Base-by-base conservation (phyloP, 2,888 invertebrate genomes). In the Lacanobia oleracea region DNA sequence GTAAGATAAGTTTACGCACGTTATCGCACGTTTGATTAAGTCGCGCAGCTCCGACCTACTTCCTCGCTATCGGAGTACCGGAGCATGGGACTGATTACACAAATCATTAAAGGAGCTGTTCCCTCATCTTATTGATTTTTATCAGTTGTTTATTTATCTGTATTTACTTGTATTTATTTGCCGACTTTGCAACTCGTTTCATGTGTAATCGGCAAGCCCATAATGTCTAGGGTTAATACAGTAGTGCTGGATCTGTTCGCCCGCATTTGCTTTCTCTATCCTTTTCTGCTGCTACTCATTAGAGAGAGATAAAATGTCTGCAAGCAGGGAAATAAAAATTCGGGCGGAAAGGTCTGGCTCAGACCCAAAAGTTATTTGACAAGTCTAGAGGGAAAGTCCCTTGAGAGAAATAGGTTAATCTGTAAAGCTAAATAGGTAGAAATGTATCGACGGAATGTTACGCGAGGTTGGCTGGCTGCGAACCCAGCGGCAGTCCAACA, bases 21-120 rank as follows among this genome's bases (percentile, higher is more conserved):
- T 73, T 83, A 85, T 85, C 83, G 73, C 64, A 51, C 67, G 33
- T 74, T 61, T 67, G 75, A 78, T 78, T 77, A 70, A 63, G 63
- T 64, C 78, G 72, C 78, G 72, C 72, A 10, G 65, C 48, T 21
- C 27, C 60, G 84, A 77, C 84, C 86, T 60, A 86, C 75, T 79
- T 84, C 45, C 57, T 12, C 45, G 16, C 33, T 57, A 57, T 57
- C 51, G 57, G 64, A 33, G 56, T 54, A 37, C 37, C 37, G 37
- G 5, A 33, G 56, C 70, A 77, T 77, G 77, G 69, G 54, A 62
- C 75, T 64, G 84, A 80, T 85, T 82, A 70, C 68, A 64, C 43
- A 62, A 73, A 71, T 70, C 82, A 77, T 75, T 72, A 72, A 67
- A 69, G 66, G 57, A 43, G 33, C 74, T 56, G 56, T 60, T 63